Evolutionary conservation across 2,888 invertebrate species (phyloP).

Genomic region (Cheilosia soror): DNA sequence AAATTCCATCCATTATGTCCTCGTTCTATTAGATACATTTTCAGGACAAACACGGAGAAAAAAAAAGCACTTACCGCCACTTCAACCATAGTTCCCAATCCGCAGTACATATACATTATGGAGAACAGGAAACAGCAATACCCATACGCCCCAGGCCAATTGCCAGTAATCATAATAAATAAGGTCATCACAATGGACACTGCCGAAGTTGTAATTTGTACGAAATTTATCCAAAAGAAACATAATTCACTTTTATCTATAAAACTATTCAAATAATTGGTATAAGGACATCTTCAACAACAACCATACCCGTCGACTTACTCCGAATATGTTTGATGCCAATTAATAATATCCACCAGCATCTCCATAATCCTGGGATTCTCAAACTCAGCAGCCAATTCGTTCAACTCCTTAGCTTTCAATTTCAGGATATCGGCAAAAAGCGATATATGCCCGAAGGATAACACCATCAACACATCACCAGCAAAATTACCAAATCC

Average conservation of each 20-base stretch:
- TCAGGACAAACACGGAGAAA: neutral
- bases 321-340: conserved; percentile 74
- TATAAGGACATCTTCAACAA: neutral
- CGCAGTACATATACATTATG: conserved; percentile 59
- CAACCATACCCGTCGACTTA: conserved; percentile 3
- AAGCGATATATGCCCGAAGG: conserved; percentile 58
- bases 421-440: conserved; percentile 65
- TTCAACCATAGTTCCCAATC: conserved; percentile 69
- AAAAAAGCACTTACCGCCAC: conserved; percentile 26
- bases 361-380: neutral
- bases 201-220: conserved; percentile 60
- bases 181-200: conserved; percentile 60
- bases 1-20: conserved; percentile 64
- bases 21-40: conserved; percentile 25
- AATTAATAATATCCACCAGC: conserved; percentile 61
- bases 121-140: conserved; percentile 9
- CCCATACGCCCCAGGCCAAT: conserved; percentile 50
- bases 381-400: neutral
- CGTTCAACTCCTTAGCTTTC: conserved; percentile 62
- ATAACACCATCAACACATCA: conserved; percentile 67
- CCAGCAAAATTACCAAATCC: conserved; percentile 73
- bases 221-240: conserved; percentile 55
- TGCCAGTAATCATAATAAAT: conserved; percentile 52
- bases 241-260: neutral
- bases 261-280: conserved; percentile 4